Evolutionary conservation across 2,888 invertebrate genomes (phyloP).

Genomic region (Orchesella flavescens): DNA sequence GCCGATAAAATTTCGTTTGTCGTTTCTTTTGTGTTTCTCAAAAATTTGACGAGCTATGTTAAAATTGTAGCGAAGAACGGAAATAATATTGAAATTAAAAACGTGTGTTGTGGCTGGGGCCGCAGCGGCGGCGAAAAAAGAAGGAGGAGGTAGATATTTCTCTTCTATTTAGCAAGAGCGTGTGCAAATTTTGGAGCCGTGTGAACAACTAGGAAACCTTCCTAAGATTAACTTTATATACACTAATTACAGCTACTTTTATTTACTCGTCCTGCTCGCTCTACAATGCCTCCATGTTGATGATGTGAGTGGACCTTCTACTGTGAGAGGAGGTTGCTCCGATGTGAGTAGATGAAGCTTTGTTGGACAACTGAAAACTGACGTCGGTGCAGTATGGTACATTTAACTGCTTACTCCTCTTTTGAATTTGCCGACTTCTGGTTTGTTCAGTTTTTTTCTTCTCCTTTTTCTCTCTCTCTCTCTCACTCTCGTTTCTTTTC

Average conservation of each 20-base stretch:
- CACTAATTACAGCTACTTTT: slow-evolving; percentile 28
- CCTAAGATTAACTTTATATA: slow-evolving; percentile 1
- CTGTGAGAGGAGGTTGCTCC: background rate
- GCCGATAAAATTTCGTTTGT: slow-evolving; percentile 11
- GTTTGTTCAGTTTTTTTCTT: slow-evolving; percentile 4
- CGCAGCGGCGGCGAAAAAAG: background rate
- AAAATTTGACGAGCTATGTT: background rate
- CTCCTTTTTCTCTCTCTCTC: slow-evolving; percentile 10
- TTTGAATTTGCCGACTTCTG: background rate
- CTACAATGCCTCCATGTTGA: background rate
- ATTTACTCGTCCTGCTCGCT: background rate
- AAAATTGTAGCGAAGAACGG: background rate
- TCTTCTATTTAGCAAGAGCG: too few species aligned
- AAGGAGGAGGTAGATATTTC: slow-evolving; percentile 10
- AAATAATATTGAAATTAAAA: slow-evolving; percentile 1
- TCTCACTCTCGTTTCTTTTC: background rate
- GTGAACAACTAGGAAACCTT: too few species aligned
- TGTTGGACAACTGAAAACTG: too few species aligned
- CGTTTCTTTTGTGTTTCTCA: background rate
- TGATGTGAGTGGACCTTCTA: background rate
- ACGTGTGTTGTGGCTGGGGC: background rate
- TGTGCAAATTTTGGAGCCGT: too few species aligned
- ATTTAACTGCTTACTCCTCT: background rate
- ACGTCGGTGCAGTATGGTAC: background rate
- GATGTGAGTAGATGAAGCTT: too few species aligned